Percentiles rank a stretch among this genome's conserved stretches.
Evolutionary conservation across 2,888 invertebrate species (phyloP).

Genomic region (Charanyca ferruginea): DNA sequence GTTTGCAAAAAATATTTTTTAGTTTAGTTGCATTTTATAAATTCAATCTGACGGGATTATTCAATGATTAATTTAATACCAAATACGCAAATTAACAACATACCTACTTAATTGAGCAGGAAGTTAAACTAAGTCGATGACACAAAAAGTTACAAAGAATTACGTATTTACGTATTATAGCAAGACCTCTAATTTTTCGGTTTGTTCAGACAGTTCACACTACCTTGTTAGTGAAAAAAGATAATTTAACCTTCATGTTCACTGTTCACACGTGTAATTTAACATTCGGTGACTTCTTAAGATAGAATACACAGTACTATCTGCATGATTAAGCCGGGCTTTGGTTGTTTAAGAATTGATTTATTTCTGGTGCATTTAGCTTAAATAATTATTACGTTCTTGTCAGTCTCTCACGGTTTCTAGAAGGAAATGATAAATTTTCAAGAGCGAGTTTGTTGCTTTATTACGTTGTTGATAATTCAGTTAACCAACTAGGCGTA

Average conservation of each 20-base stretch:
- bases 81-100: no score
- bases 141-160: slow-evolving; percentile 16
- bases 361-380: neutral
- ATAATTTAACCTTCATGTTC: slow-evolving; percentile 14
- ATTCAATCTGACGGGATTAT: no score
- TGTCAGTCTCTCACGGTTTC: no score
- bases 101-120: slow-evolving; percentile 13
- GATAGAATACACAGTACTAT: no score
- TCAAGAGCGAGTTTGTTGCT: no score
- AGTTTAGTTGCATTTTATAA: no score
- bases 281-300: neutral
- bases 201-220: slow-evolving; percentile 21
- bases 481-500: no score
- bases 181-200: neutral
- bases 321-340: neutral
- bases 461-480: no score
- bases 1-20: neutral
- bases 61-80: no score
- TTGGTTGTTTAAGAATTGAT: neutral
- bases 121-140: slow-evolving; percentile 12
- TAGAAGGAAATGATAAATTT: no score
- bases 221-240: slow-evolving; percentile 29
- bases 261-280: neutral
- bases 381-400: no score
- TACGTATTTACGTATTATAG: neutral